Evolutionary conservation across 2,797 vertebrate genomes (phyloP).

Genomic region (Kryptopterus vitreolus): DNA sequence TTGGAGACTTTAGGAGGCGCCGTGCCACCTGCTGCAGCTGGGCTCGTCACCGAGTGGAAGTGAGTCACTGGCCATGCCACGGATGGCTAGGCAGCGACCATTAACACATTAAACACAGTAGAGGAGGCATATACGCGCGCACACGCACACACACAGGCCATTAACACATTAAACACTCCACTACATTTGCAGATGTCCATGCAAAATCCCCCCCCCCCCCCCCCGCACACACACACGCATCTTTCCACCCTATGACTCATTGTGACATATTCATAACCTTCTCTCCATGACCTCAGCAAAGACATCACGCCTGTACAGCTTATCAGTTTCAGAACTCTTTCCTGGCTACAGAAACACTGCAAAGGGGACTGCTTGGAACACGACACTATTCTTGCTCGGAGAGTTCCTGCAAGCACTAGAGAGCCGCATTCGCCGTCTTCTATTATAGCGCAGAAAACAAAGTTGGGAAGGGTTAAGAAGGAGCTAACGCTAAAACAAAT

Average conservation of each 20-base stretch:
- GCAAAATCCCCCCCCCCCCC: conserved; percentile 43
- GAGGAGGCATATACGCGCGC: conserved; percentile 37
- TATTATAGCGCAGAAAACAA: not conserved
- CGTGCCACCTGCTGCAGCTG: conserved; percentile 61
- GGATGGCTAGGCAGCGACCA: conserved; percentile 64
- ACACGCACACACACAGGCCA: conserved; percentile 52
- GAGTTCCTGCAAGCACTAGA: not conserved
- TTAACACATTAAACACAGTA: conserved; percentile 74
- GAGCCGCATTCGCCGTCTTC: not conserved
- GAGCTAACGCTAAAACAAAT: too few species aligned
- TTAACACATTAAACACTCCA: conserved; percentile 68
- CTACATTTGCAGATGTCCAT: conserved; percentile 54
- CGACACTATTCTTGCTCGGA: too few species aligned
- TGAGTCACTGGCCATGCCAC: conserved; percentile 67
- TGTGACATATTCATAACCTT: conserved; percentile 52
- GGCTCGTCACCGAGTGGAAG: conserved; percentile 60
- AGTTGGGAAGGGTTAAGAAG: not conserved
- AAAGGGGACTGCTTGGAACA: not conserved
- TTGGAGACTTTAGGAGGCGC: conserved; percentile 48
- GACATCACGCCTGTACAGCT: conserved; percentile 29
- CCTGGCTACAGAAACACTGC: conserved; percentile 37
- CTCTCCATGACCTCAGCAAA: conserved; percentile 58
- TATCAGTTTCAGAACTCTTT: conserved; percentile 24
- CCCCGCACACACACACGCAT: too few species aligned
- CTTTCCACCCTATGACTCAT: conserved; percentile 62